Conservation (phyloP, 2,888 invertebrate species). For the Formica aserva region DNA sequence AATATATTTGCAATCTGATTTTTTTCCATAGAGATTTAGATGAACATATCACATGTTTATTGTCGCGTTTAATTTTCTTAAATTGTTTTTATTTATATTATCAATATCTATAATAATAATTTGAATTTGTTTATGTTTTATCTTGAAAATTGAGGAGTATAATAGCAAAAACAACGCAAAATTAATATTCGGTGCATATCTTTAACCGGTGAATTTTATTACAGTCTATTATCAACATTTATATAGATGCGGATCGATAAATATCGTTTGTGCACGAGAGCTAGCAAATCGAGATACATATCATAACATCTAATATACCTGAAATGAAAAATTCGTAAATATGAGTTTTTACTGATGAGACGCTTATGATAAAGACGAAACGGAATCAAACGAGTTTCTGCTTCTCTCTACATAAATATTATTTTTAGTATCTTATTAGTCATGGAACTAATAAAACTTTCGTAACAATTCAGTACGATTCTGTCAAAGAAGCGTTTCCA, state of each 20-base stretch:
- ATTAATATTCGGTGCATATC: not conserved
- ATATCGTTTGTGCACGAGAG: not conserved
- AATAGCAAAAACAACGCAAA: too few relatives aligned
- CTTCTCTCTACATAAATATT: slow-evolving; percentile 36
- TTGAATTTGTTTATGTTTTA: not conserved
- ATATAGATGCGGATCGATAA: too few relatives aligned
- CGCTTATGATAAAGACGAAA: slow-evolving; percentile 10
- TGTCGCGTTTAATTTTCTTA: not conserved
- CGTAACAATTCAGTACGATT: slow-evolving; percentile 8
- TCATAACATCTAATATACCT: slow-evolving; percentile 26
- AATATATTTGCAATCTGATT: not conserved
- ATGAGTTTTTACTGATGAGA: not conserved
- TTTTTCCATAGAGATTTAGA: not conserved
- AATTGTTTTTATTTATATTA: not conserved
- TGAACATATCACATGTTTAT: too few relatives aligned
- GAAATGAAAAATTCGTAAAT: slow-evolving; percentile 21
- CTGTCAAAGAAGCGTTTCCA: slow-evolving; percentile 30
- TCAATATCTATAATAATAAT: not conserved
- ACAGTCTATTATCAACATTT: too few relatives aligned
- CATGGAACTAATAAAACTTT: slow-evolving; percentile 33
- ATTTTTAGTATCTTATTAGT: slow-evolving; percentile 21
- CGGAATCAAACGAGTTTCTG: slow-evolving; percentile 16
- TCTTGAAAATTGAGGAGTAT: not conserved
- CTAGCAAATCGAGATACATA: not conserved
- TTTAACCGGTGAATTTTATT: slow-evolving; percentile 1